phyloP scores from a whole-genome alignment of 2,113 vertebrate species.

The Mesitornis unicolor region DNA sequence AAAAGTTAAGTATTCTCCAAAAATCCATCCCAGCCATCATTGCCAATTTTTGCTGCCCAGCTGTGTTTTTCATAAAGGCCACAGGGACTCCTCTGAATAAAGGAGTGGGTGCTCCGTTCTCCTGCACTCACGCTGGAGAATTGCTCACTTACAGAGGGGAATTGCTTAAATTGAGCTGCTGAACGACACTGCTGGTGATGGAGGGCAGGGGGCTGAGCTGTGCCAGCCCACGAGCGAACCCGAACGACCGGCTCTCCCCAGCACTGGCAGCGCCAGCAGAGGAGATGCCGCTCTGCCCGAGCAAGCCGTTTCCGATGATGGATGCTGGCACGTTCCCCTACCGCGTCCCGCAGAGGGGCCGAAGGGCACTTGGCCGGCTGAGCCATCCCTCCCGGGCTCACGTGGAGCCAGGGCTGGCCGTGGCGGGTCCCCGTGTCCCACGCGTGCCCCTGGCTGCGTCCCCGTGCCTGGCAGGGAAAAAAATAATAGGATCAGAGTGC shows the following conservation, averaged over 20 bases:
- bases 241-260: fast-evolving
- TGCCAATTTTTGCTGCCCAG: neutral
- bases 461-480: neutral
- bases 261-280: neutral
- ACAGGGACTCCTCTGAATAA: neutral
- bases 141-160: neutral
- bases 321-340: neutral
- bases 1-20: neutral
- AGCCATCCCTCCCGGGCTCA: neutral
- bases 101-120: neutral
- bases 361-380: fast-evolving
- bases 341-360: fast-evolving
- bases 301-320: fast-evolving
- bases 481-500: neutral
- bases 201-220: neutral
- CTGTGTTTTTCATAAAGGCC: neutral
- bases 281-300: fast-evolving
- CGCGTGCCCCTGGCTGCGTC: neutral
- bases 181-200: fast-evolving
- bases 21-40: neutral
- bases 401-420: neutral
- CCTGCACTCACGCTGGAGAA: fast-evolving
- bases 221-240: neutral
- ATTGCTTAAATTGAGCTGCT: fast-evolving
- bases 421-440: fast-evolving